phyloP scores from a whole-genome alignment of 2,113 vertebrate genomes.

The Bagarius yarrelli region DNA sequence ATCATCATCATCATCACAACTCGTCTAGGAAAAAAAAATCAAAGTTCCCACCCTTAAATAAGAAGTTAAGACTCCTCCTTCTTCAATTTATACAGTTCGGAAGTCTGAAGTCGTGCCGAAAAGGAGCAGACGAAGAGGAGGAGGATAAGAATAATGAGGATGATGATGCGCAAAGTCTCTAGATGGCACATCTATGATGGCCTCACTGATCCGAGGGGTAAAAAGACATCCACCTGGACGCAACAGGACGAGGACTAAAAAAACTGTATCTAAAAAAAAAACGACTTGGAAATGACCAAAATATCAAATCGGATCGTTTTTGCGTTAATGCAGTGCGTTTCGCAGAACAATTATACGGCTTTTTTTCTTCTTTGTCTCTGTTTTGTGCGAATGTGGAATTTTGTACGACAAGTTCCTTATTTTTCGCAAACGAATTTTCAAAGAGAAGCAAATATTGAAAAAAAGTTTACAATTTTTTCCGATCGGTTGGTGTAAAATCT shows the following conservation, averaged over 20 bases:
- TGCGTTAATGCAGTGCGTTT: not conserved
- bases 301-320: not conserved
- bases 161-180: conserved; percentile 63
- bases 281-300: conserved; percentile 15
- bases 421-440: conserved; percentile 53
- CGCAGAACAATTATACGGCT: not conserved
- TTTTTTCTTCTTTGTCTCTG: not conserved
- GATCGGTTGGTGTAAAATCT: conserved; percentile 38
- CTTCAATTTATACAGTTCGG: conserved; percentile 62
- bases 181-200: conserved; percentile 64
- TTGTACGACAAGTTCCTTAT: conserved; percentile 46
- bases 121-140: conserved; percentile 34
- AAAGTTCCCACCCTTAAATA: conserved; percentile 32
- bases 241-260: not conserved
- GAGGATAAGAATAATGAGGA: conserved; percentile 38
- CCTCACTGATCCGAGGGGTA: conserved; percentile 33
- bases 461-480: conserved; percentile 44
- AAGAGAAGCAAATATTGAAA: conserved; percentile 44
- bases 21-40: conserved; percentile 7
- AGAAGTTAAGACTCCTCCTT: conserved; percentile 80
- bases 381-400: conserved; percentile 1
- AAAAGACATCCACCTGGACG: conserved; percentile 18
- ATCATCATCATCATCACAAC: conserved; percentile 85
- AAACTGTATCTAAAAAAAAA: conserved; percentile 35
- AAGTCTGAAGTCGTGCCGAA: conserved; percentile 65